Evolutionary conservation across 2,113 vertebrate genomes (phyloP).

Genomic region (Arvicanthis niloticus): DNA sequence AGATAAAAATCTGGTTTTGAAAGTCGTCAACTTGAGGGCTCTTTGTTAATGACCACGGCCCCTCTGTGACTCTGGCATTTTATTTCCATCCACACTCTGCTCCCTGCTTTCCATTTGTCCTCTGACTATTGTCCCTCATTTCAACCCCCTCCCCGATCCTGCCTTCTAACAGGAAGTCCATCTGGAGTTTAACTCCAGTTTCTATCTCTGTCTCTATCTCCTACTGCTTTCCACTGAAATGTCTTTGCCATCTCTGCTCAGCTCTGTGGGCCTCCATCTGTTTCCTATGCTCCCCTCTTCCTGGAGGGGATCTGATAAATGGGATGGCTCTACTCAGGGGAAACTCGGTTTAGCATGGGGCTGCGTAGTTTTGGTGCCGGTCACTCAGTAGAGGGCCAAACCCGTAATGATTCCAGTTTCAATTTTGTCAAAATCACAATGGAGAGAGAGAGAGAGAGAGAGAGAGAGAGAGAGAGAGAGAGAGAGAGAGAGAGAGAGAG

Average conservation of each 20-base stretch:
- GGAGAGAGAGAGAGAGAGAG: neutral
- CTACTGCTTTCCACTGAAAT: neutral
- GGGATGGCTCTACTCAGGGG: neutral
- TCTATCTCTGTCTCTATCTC: neutral
- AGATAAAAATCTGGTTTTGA: conserved; percentile 19
- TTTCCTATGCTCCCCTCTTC: conserved; percentile 39
- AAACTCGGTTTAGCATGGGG: neutral
- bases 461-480: neutral
- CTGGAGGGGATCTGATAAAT: conserved; percentile 45
- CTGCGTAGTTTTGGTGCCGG: conserved; percentile 51
- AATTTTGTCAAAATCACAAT: conserved; percentile 42
- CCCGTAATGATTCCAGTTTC: conserved; percentile 35
- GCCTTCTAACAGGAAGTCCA: neutral
- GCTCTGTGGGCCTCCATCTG: conserved; percentile 21
- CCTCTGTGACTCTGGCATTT: neutral
- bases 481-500: too few species aligned
- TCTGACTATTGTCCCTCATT: neutral
- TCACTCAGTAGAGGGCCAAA: neutral
- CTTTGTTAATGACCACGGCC: neutral
- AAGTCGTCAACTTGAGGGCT: neutral
- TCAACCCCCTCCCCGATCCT: neutral
- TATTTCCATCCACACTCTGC: too few species aligned
- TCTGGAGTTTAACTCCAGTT: neutral
- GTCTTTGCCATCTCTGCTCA: neutral
- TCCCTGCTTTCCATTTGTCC: neutral